Base-by-base conservation (phyloP, 2,113 vertebrate species). In the Festucalex cinctus region DNA sequence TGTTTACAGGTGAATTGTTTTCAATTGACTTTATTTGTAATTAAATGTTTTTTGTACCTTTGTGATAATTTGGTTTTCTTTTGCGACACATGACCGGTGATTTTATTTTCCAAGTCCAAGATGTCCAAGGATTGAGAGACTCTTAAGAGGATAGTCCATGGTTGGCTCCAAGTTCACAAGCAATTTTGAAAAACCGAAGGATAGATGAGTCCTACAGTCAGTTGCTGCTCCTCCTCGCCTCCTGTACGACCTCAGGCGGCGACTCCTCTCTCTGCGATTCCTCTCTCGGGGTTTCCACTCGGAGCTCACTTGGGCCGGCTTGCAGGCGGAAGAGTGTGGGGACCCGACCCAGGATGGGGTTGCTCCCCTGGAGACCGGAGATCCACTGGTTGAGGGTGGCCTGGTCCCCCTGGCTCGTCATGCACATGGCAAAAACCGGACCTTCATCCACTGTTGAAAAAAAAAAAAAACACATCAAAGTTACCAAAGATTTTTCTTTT, bases 371-470 rank as follows among this genome's bases (percentile, higher is more conserved):
- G 48, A 98, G 91, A 36, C 93, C 91, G 0, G 91, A 88, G 75
- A 98, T 93, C 96, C 96, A 98, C 74, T 89, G 91, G 66, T 90
- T 91, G 58, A 98, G 86, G 1, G 92, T 93, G 8, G 71, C 86
- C 78, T 94, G 92, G 72, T 95, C 92, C 6, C 92, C 92, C 1
- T 83, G 90, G 9, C 90, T 83, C 0, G 83, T 87, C 92, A 96
- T 93, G 68, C 95, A 97, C 81, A 98, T 93, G 58, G 93, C 95
- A 2, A 92, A 96, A 51, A 98, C 69, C 0, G 91, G 88, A 13
- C 94, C 95, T 80, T 98, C 95, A 32, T 94, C 93, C 87, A 95
- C 95, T 98, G 28, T 32, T 32, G 19, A 26, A 82, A 9, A 63
- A 17, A 58, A 46, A 67, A 6, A 81, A 53, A 75, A 22, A 75